A percentile compares a stretch with the other conserved stretches of the same genome.
Evolutionary conservation across 2,888 invertebrate genomes (phyloP).

Genomic region (Aleiodes alternator): DNA sequence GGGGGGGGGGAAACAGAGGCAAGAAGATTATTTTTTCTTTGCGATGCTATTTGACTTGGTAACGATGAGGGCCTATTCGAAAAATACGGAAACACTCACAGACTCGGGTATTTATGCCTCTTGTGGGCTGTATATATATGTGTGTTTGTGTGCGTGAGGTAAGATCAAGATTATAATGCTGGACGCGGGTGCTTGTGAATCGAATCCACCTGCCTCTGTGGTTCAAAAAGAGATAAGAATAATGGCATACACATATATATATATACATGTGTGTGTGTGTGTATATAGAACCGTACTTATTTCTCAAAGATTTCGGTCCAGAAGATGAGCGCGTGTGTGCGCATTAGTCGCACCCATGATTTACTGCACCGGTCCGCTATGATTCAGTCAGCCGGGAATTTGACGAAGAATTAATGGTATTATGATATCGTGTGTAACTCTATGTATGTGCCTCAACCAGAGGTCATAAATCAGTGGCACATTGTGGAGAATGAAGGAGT

Average conservation of each 20-base stretch:
- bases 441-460: conserved; percentile 71
- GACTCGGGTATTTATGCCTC: no score
- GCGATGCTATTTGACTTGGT: conserved; percentile 7
- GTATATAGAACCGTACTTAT: no score
- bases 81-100: conserved; percentile 45
- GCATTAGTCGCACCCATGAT: conserved; percentile 74
- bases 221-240: conserved; percentile 68
- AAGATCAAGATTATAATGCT: conserved; percentile 23
- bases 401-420: conserved; percentile 76
- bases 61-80: conserved; percentile 34
- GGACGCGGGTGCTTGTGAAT: conserved; percentile 45
- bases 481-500: conserved; percentile 71
- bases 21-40: conserved; percentile 12
- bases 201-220: conserved; percentile 71
- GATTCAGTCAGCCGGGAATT: conserved; percentile 76
- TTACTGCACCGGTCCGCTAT: conserved; percentile 72
- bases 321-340: conserved; percentile 66
- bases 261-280: no score
- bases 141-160: conserved; percentile 7
- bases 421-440: conserved; percentile 76
- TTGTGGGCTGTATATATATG: neutral
- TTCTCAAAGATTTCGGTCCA: conserved; percentile 19
- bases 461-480: conserved; percentile 74
- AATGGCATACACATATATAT: conserved; percentile 14
- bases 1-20: no score